phyloP scores from a whole-genome alignment of 2,888 invertebrate genomes.

The Parasteatoda lunata region DNA sequence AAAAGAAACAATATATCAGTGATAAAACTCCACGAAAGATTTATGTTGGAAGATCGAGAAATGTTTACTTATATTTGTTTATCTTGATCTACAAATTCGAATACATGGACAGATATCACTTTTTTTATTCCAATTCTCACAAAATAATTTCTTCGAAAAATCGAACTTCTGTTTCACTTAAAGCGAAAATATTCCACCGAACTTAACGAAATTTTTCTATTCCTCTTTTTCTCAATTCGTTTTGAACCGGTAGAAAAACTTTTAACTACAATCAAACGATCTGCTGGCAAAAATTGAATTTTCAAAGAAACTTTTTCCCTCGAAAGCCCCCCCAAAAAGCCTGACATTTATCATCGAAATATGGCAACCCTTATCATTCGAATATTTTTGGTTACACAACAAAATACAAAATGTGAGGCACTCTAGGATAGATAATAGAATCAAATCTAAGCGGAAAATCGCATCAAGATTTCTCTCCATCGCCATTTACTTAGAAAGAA shows the following conservation, averaged over 20 bases:
- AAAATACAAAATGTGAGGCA: slow-evolving; percentile 4
- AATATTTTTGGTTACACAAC: neutral
- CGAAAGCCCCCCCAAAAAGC: neutral
- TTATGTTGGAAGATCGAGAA: neutral
- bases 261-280: slow-evolving; percentile 1
- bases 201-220: neutral
- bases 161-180: neutral
- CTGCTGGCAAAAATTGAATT: slow-evolving; percentile 38
- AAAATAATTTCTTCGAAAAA: neutral
- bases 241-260: neutral
- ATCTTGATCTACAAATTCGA: neutral
- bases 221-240: neutral
- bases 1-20: no score
- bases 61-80: neutral
- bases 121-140: neutral
- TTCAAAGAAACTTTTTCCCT: neutral
- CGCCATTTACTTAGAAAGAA: slow-evolving; percentile 39
- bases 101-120: neutral
- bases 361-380: neutral
- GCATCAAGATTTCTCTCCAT: slow-evolving; percentile 39
- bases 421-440: slow-evolving; percentile 50
- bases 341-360: slow-evolving; percentile 5
- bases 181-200: neutral
- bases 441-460: slow-evolving; percentile 58
- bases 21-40: no score